Conservation (phyloP, 92 coral and sea anemone genomes). For the Virgularia gustaviana region DNA sequence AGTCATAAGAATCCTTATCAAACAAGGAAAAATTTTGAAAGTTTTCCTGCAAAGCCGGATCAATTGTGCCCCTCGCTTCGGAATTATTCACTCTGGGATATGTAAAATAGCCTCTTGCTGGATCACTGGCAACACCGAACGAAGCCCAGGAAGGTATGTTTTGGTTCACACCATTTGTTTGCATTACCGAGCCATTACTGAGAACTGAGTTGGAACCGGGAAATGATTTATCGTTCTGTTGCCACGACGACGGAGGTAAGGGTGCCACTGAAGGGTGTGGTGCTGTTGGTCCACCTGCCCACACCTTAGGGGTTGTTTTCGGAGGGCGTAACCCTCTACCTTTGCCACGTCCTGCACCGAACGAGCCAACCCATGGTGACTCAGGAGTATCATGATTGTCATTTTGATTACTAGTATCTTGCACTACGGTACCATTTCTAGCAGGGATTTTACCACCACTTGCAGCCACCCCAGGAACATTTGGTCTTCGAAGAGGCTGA, state of each 20-base stretch:
- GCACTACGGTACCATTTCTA: too few species aligned
- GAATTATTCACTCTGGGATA: not conserved
- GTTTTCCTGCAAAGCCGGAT: not conserved
- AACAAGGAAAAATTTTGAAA: slow-evolving; percentile 27
- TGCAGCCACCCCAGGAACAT: slow-evolving; percentile 53
- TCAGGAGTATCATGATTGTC: too few species aligned
- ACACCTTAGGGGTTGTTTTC: slow-evolving; percentile 66
- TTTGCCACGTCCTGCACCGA: slow-evolving; percentile 58
- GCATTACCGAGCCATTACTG: not conserved
- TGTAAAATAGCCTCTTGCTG: not conserved
- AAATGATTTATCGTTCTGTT: slow-evolving; percentile 32
- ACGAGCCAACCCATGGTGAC: slow-evolving; percentile 33
- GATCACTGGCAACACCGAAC: not conserved
- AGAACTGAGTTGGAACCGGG: not conserved
- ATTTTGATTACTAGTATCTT: slow-evolving; percentile 29
- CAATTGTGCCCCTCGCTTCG: not conserved
- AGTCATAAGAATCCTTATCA: slow-evolving; percentile 22
- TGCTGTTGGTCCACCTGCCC: slow-evolving; percentile 78
- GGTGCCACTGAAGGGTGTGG: slow-evolving; percentile 82
- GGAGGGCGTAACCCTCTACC: slow-evolving; percentile 59
- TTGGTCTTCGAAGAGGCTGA: slow-evolving; percentile 86
- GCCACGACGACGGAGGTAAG: slow-evolving; percentile 91
- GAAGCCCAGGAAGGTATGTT: not conserved
- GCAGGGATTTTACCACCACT: slow-evolving; percentile 21
- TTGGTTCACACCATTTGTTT: not conserved